Evolutionary conservation across 2,113 vertebrate genomes (phyloP).

Genomic region (Halcyon malimbica): DNA sequence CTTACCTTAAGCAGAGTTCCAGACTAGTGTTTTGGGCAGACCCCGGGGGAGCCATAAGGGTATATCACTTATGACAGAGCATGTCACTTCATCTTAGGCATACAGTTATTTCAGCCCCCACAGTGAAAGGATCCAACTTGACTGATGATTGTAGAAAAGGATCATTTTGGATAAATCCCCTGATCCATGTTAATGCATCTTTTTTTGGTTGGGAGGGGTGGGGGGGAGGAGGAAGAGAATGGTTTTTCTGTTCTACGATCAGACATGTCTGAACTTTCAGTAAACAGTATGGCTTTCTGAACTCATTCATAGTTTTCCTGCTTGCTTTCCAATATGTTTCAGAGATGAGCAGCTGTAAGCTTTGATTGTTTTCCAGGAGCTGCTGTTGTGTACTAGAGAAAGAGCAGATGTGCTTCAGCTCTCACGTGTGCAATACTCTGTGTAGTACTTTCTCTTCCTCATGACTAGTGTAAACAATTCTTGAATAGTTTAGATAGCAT

Average conservation of each 20-base stretch:
- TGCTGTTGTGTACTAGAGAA: background rate
- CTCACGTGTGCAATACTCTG: background rate
- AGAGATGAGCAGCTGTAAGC: background rate
- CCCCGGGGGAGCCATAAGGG: background rate
- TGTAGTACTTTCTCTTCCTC: background rate
- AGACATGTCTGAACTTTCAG: background rate
- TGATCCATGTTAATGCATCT: background rate
- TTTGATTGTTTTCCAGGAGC: background rate
- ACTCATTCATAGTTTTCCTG: conserved; percentile 12
- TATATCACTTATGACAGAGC: conserved; percentile 34
- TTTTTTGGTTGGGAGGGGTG: background rate
- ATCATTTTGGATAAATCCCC: background rate
- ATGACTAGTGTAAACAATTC: background rate
- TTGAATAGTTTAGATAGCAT: background rate
- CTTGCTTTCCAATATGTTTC: conserved; percentile 13
- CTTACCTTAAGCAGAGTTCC: conserved; percentile 45
- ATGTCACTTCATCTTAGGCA: background rate
- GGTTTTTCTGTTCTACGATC: background rate
- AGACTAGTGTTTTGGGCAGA: conserved; percentile 16
- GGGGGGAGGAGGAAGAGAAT: background rate
- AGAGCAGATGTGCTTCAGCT: background rate
- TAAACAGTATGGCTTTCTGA: background rate
- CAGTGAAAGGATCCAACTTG: background rate
- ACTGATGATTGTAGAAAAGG: background rate
- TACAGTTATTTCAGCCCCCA: conserved; percentile 7